Conservation (phyloP, 1,140 invertebrate species). For the Phymorhynchus buccinoides region DNA sequence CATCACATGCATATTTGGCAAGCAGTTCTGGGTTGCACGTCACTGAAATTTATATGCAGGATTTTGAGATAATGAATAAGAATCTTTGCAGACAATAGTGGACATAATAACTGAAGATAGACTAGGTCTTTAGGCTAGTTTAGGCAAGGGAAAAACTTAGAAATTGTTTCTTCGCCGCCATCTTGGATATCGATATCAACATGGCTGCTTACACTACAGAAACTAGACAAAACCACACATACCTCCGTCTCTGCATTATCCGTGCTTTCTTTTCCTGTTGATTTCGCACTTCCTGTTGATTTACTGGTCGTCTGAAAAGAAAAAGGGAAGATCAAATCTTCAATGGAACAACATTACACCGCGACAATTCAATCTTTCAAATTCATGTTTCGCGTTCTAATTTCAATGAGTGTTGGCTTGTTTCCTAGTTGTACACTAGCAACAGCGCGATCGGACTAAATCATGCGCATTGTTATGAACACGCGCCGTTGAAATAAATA, state of each 20-base stretch:
- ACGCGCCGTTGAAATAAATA: background rate
- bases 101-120: too few species aligned
- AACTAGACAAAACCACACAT: slow-evolving; percentile 47
- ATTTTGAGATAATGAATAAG: too few species aligned
- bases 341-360: slow-evolving; percentile 2
- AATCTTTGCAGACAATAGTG: too few species aligned
- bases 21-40: too few species aligned
- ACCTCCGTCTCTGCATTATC: slow-evolving; percentile 75
- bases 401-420: background rate
- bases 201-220: slow-evolving; percentile 60
- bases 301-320: slow-evolving; percentile 75
- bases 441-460: background rate
- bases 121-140: background rate
- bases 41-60: too few species aligned
- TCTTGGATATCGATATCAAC: slow-evolving; percentile 61
- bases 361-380: slow-evolving; percentile 26
- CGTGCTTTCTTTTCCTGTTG: slow-evolving; percentile 72
- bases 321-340: slow-evolving; percentile 42
- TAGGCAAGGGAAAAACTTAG: background rate
- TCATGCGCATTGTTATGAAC: background rate
- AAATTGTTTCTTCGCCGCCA: slow-evolving; percentile 51
- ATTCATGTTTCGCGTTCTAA: too few species aligned
- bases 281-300: slow-evolving; percentile 74
- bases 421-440: background rate
- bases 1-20: too few species aligned